These are phyloP conservation scores for Rhynchonycteris naso DNA, from an alignment of 2,797 vertebrate genomes.

Conservation along the genomic window DNA sequence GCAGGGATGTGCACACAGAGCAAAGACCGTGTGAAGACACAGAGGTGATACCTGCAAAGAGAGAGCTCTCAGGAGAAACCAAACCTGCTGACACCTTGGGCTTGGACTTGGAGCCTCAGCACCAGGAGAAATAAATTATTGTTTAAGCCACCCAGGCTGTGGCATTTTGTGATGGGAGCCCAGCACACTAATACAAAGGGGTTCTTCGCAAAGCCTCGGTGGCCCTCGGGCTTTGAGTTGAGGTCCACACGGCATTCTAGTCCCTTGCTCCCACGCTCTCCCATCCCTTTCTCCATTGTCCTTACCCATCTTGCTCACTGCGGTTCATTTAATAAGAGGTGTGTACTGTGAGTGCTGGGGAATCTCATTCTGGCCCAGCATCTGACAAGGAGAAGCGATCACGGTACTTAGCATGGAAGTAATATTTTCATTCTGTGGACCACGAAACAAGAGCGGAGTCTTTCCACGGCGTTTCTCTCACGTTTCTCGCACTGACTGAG, in stretches of 20 bases:
- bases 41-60: neutral
- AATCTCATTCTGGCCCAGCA: neutral
- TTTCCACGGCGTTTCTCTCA: neutral
- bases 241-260: neutral
- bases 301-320: neutral
- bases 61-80: neutral
- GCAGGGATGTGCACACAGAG: neutral
- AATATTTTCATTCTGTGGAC: conserved; percentile 8
- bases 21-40: neutral
- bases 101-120: neutral
- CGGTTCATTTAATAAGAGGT: neutral
- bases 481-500: conserved; percentile 9
- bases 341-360: neutral
- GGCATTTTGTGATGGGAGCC: neutral
- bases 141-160: neutral
- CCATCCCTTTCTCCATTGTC: neutral
- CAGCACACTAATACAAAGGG: neutral
- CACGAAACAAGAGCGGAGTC: conserved; percentile 7
- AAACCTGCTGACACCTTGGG: neutral
- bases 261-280: neutral
- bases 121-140: neutral
- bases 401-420: neutral
- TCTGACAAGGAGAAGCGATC: neutral
- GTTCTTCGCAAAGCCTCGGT: neutral
- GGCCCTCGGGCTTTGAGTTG: neutral